phyloP scores from a whole-genome alignment of 1,140 invertebrate genomes.

The Aleiodes sp. region DNA sequence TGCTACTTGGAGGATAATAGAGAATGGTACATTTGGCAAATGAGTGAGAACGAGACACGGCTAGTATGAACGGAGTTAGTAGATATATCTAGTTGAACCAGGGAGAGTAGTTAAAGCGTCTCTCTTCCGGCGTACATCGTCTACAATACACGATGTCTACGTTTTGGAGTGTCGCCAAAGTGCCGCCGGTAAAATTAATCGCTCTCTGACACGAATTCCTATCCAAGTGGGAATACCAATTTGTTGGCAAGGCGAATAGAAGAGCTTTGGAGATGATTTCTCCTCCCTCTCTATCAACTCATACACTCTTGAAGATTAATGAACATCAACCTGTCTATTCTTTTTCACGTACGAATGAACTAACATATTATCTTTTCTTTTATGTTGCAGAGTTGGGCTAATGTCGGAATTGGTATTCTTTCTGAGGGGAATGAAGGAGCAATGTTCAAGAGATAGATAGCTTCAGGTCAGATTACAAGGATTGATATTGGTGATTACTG shows the following conservation, averaged over 20 bases:
- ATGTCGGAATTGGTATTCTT: background rate
- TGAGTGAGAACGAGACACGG: conserved; percentile 11
- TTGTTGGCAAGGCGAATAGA: conserved; percentile 43
- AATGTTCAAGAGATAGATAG: background rate
- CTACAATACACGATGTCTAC: conserved; percentile 19
- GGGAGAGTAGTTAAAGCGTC: background rate
- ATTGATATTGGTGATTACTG: conserved; percentile 10
- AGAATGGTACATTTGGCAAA: background rate
- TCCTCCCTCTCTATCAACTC: background rate
- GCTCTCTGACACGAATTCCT: conserved; percentile 59
- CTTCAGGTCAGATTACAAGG: background rate
- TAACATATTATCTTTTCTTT: background rate
- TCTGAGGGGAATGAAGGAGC: background rate
- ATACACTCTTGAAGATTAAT: conserved; percentile 28
- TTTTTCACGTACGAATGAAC: background rate
- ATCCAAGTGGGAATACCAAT: conserved; percentile 57
- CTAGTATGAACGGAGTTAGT: background rate
- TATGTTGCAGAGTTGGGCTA: conserved; percentile 26
- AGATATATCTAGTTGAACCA: background rate
- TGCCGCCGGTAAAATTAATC: conserved; percentile 58
- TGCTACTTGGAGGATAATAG: background rate
- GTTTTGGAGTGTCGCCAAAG: conserved; percentile 51
- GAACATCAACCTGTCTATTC: background rate
- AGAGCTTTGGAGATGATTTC: conserved; percentile 18
- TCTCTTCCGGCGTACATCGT: background rate